Percentiles rank a stretch among this genome's conserved stretches.
These are phyloP conservation scores for Papilio glaucus DNA, from an alignment of 1,140 invertebrate genomes.

Conservation along the genomic window DNA sequence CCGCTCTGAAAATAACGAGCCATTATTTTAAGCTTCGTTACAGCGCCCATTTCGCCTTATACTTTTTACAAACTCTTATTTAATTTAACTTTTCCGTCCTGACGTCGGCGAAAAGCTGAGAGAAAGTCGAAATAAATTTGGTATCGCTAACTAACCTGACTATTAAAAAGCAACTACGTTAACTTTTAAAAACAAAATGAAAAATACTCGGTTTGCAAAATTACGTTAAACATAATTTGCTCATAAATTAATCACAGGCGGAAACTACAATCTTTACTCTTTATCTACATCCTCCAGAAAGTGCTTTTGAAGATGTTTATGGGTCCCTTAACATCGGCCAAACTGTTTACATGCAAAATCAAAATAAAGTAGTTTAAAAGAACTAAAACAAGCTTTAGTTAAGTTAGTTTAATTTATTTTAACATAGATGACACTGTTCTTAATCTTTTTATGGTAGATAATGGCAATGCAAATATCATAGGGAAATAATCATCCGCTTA, in stretches of 20 bases:
- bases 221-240: neutral
- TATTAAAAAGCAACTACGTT: neutral
- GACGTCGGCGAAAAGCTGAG: neutral
- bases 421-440: no score
- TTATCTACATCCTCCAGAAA: no score
- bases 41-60: constrained; percentile 11
- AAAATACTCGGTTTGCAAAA: neutral
- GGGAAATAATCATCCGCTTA: no score
- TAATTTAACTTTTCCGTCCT: constrained; percentile 20
- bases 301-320: no score
- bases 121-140: neutral
- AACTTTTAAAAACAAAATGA: neutral
- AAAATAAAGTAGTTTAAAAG: no score
- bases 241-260: neutral
- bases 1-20: neutral
- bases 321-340: no score
- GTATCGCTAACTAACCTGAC: neutral
- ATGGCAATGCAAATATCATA: no score
- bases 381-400: no score
- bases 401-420: no score
- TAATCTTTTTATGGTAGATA: no score
- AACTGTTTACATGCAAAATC: no score
- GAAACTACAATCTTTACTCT: neutral
- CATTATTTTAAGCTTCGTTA: constrained; percentile 35
- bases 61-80: constrained; percentile 17